Evolutionary conservation across 1,140 invertebrate genomes (phyloP).

Genomic region (Paracyclopina nana): DNA sequence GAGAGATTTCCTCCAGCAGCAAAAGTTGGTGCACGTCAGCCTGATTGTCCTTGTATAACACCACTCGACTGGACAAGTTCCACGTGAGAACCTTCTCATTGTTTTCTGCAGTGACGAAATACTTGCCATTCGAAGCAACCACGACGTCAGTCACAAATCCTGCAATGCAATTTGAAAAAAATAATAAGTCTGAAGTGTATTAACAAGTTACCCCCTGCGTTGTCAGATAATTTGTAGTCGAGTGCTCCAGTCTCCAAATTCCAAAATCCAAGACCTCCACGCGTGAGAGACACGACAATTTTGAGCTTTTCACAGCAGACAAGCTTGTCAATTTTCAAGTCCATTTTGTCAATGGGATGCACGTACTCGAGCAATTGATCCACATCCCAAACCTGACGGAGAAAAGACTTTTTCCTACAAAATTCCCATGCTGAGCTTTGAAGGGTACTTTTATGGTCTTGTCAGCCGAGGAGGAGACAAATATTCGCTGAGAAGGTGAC

Average conservation of each 20-base stretch:
- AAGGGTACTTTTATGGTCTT: constrained; percentile 4
- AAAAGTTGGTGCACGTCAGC: not conserved
- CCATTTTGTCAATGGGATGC: not conserved
- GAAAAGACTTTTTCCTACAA: not conserved
- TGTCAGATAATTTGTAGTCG: not conserved
- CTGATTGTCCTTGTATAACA: not conserved
- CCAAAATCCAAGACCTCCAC: not conserved
- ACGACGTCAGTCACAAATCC: not conserved
- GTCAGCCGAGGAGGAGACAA: constrained; percentile 2
- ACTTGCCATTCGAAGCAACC: not conserved
- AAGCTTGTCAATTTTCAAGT: not conserved
- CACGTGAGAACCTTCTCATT: not conserved
- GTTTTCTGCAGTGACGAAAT: not conserved
- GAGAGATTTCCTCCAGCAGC: not conserved
- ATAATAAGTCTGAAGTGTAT: not conserved
- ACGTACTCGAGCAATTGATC: not conserved
- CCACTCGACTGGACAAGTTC: not conserved
- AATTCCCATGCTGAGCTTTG: not conserved
- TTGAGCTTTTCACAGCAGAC: constrained; percentile 1
- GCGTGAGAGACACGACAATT: not conserved
- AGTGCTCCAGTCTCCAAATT: constrained; percentile 6
- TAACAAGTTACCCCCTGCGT: not conserved
- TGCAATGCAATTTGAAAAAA: not conserved
- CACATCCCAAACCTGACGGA: not conserved
- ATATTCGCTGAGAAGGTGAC: not conserved